phyloP scores from a whole-genome alignment of 64 coral and sea anemone species.

The Porites lutea region DNA sequence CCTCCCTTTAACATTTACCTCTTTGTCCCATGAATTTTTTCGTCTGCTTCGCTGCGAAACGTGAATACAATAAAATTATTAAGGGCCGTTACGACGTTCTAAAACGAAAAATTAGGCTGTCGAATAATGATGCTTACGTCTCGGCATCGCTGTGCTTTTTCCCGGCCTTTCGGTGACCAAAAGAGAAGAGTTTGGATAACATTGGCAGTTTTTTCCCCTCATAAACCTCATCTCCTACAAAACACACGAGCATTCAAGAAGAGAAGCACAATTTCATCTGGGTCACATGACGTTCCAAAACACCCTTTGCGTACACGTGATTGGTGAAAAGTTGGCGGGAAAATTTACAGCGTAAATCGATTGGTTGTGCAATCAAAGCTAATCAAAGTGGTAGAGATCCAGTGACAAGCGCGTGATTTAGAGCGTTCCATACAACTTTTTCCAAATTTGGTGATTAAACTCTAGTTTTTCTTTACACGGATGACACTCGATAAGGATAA shows the following conservation, averaged over 20 bases:
- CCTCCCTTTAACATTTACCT: neutral
- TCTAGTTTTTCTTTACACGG: neutral
- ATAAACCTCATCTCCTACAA: constrained; percentile 32
- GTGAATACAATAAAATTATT: neutral
- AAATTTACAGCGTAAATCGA: constrained; percentile 68
- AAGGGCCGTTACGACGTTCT: constrained; percentile 11
- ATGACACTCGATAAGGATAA: neutral
- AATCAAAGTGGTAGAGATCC: constrained; percentile 30
- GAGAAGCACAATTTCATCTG: neutral
- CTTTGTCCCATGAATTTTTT: neutral
- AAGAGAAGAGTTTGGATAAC: constrained; percentile 92
- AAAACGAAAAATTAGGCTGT: constrained; percentile 1
- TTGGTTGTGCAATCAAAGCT: constrained; percentile 53
- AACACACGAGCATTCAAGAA: constrained; percentile 35
- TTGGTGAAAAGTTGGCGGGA: constrained; percentile 88
- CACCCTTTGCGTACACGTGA: constrained; percentile 54
- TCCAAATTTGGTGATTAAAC: constrained; percentile 33
- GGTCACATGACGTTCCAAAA: constrained; percentile 84
- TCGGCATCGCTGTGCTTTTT: constrained; percentile 85
- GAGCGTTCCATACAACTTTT: neutral
- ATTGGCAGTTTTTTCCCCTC: constrained; percentile 38
- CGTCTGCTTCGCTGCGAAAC: constrained; percentile 35
- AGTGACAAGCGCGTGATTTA: constrained; percentile 97
- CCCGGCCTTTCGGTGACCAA: constrained; percentile 75
- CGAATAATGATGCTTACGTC: constrained; percentile 56